Percentiles rank a stretch among this genome's conserved stretches.
These are phyloP conservation scores for Dasyprocta punctata DNA, from an alignment of 2,113 vertebrate genomes.

Conservation along the genomic window DNA sequence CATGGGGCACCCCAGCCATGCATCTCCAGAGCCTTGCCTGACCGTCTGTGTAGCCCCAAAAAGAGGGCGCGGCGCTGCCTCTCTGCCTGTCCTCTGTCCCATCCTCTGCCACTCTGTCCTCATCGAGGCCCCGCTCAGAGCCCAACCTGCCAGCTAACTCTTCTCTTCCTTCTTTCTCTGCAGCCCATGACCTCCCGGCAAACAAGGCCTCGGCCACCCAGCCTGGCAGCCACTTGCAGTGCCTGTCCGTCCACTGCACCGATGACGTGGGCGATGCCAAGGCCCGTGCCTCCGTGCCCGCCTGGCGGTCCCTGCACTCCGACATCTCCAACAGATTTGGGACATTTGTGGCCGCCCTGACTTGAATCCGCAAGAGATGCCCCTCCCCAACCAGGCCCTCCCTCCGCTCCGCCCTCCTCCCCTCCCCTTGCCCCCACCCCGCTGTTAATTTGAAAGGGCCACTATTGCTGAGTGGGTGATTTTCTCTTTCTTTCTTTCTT, in stretches of 20 bases:
- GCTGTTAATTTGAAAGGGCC: conserved; percentile 84
- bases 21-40: no score
- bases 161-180: conserved; percentile 62
- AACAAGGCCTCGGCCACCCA: conserved; percentile 90
- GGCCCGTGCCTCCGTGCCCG: conserved; percentile 94
- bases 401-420: neutral
- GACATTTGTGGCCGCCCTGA: conserved; percentile 98
- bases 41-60: rapidly evolving
- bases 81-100: neutral
- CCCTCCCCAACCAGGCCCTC: conserved; percentile 36
- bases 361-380: conserved; percentile 88
- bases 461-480: conserved; percentile 84
- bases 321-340: conserved; percentile 99
- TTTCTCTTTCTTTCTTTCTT: neutral
- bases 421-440: neutral
- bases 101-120: neutral
- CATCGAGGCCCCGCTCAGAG: rapidly evolving
- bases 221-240: conserved; percentile 95
- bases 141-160: neutral
- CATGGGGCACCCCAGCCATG: neutral
- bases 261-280: conserved; percentile 96
- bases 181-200: conserved; percentile 94
- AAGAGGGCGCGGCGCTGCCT: neutral
- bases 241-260: conserved; percentile 98
- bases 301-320: conserved; percentile 98